Evolutionary conservation across 2,888 invertebrate genomes (phyloP).

Genomic region (Pristionchus arcanus): DNA sequence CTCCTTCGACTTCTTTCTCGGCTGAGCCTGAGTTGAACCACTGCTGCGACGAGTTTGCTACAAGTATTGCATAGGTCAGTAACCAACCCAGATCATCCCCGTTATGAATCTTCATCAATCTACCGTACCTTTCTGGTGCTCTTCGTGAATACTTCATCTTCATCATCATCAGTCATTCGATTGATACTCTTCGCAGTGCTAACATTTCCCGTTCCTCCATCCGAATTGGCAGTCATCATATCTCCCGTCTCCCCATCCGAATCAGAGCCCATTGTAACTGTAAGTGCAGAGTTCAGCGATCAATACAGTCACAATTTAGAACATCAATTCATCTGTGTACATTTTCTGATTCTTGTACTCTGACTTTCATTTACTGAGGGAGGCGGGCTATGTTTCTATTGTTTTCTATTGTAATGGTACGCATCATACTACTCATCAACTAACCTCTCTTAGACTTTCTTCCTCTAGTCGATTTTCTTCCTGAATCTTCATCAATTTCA

Average conservation of each 20-base stretch:
- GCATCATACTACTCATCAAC: too few species aligned
- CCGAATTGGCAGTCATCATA: not conserved
- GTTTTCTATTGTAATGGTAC: too few species aligned
- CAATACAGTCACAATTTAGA: too few species aligned
- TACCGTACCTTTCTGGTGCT: not conserved
- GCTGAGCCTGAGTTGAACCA: not conserved
- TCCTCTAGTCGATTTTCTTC: not conserved
- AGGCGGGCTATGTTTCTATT: too few species aligned
- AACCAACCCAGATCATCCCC: not conserved
- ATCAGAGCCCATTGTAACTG: not conserved
- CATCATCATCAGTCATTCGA: not conserved
- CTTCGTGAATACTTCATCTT: constrained; percentile 13
- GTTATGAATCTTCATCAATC: not conserved
- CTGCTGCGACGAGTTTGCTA: constrained; percentile 1
- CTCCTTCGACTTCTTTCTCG: constrained; percentile 45
- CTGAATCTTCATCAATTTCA: not conserved
- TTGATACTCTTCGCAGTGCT: not conserved
- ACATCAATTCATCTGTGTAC: too few species aligned
- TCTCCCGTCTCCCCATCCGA: not conserved
- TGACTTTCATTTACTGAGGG: too few species aligned
- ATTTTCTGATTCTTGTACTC: too few species aligned
- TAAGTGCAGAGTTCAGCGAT: not conserved
- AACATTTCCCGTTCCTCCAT: not conserved
- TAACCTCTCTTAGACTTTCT: not conserved
- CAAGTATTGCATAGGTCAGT: not conserved